Evolutionary conservation across 2,888 invertebrate genomes (phyloP).

Genomic region (Watsonalla binaria): DNA sequence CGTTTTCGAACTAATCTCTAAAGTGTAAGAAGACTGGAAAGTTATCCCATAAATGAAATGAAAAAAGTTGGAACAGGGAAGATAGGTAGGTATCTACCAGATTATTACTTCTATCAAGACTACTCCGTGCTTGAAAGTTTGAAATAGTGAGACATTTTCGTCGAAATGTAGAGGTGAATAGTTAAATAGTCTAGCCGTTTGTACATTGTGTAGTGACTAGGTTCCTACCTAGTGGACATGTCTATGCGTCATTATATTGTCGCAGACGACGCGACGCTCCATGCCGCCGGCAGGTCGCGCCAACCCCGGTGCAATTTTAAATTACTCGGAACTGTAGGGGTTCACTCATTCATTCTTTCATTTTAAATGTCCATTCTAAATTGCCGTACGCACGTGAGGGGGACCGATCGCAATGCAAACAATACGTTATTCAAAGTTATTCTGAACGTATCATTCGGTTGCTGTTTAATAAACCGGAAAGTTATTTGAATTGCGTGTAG

Average conservation of each 20-base stretch:
- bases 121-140: not conserved
- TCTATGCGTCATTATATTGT: conserved; percentile 9
- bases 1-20: not conserved
- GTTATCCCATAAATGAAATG: not conserved
- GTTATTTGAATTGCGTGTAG: conserved; percentile 63
- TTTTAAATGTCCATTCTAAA: conserved; percentile 46
- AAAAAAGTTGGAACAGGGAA: not conserved
- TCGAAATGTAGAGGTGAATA: not conserved
- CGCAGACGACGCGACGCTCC: conserved; percentile 28
- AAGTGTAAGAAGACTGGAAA: not conserved
- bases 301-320: conserved; percentile 61
- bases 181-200: not conserved
- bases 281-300: conserved; percentile 37
- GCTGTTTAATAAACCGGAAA: conserved; percentile 60
- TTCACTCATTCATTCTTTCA: conserved; percentile 37
- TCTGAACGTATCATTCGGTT: conserved; percentile 46
- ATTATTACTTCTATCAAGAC: too few relatives aligned
- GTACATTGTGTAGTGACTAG: not conserved
- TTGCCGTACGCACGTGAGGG: conserved; percentile 39
- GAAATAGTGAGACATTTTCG: not conserved
- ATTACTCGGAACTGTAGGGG: conserved; percentile 56
- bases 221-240: not conserved
- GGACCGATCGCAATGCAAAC: conserved; percentile 34
- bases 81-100: not conserved
- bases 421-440: conserved; percentile 54